Conservation (phyloP, 2,888 invertebrate species). For the Megastigmus dorsalis region DNA sequence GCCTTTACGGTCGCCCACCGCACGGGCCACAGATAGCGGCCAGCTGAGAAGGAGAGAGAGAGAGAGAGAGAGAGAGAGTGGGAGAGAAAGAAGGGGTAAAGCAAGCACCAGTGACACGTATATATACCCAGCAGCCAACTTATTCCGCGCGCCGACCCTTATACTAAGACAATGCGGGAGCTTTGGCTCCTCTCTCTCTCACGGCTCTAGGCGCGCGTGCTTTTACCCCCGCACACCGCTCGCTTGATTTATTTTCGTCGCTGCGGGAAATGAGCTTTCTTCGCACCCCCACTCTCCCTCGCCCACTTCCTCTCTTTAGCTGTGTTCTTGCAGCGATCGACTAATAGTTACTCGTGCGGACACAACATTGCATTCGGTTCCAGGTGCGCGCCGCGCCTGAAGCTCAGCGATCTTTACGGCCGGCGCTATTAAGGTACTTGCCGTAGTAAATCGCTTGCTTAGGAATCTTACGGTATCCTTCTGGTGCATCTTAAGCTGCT, state of each 20-base stretch:
- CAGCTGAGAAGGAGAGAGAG: background rate
- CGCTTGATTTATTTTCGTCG: too few relatives aligned
- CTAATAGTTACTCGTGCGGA: conserved; percentile 3
- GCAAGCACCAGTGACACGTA: conserved; percentile 29
- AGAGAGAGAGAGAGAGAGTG: background rate
- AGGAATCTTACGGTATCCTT: background rate
- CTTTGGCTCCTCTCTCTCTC: too few relatives aligned
- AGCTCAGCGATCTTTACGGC: background rate
- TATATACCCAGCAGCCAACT: conserved; percentile 22
- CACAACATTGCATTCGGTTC: too few relatives aligned
- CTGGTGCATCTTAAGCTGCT: too few relatives aligned
- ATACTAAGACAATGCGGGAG: conserved; percentile 50
- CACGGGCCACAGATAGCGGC: conserved; percentile 47
- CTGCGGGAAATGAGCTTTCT: conserved; percentile 38
- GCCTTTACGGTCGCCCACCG: conserved; percentile 57
- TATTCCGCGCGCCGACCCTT: conserved; percentile 36
- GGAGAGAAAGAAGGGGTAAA: background rate
- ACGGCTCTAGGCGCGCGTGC: too few relatives aligned
- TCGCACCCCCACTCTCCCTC: background rate
- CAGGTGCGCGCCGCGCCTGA: background rate
- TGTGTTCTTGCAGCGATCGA: background rate
- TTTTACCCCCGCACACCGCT: too few relatives aligned
- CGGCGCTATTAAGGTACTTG: background rate
- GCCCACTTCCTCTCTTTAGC: background rate
- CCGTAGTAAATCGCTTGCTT: background rate